Percentiles rank a stretch among this genome's conserved stretches.
phyloP scores from a whole-genome alignment of 2,888 invertebrate species.

The Lamproptera curius region DNA sequence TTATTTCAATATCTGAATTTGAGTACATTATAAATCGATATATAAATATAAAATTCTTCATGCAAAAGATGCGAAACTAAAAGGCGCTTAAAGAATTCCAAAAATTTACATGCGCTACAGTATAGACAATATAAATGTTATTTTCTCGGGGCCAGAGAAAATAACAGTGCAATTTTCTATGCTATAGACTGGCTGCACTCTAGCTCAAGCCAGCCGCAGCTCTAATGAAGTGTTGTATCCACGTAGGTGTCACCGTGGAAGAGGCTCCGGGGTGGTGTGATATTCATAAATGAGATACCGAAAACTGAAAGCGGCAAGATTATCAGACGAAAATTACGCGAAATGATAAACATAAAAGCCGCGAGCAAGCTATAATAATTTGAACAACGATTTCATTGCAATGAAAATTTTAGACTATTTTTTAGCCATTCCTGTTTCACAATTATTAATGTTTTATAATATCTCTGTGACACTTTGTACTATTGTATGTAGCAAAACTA shows the following conservation, averaged over 20 bases:
- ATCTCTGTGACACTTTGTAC: too few species aligned
- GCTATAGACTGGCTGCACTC: constrained; percentile 16
- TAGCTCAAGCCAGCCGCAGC: constrained; percentile 13
- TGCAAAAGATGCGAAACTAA: constrained; percentile 2
- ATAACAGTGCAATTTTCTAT: constrained; percentile 19
- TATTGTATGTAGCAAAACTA: too few species aligned
- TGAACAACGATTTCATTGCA: too few species aligned
- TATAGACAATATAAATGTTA: constrained; percentile 12
- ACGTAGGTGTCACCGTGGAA: constrained; percentile 81
- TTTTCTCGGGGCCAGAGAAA: constrained; percentile 9
- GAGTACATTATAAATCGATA: too few species aligned
- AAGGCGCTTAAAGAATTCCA: too few species aligned
- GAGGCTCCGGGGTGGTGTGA: constrained; percentile 83
- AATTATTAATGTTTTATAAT: too few species aligned
- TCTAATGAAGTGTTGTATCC: constrained; percentile 24
- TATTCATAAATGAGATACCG: constrained; percentile 84
- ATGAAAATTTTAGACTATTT: too few species aligned
- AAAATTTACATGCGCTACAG: not conserved
- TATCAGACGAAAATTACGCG: constrained; percentile 76
- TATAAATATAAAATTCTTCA: not conserved
- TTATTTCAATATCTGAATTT: too few species aligned
- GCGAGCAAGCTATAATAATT: too few species aligned
- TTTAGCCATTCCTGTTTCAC: too few species aligned
- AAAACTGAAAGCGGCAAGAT: constrained; percentile 87
- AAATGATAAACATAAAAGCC: constrained; percentile 36